Evolutionary conservation across 2,113 vertebrate species (phyloP).

Genomic region (Copsychus sechellarum): DNA sequence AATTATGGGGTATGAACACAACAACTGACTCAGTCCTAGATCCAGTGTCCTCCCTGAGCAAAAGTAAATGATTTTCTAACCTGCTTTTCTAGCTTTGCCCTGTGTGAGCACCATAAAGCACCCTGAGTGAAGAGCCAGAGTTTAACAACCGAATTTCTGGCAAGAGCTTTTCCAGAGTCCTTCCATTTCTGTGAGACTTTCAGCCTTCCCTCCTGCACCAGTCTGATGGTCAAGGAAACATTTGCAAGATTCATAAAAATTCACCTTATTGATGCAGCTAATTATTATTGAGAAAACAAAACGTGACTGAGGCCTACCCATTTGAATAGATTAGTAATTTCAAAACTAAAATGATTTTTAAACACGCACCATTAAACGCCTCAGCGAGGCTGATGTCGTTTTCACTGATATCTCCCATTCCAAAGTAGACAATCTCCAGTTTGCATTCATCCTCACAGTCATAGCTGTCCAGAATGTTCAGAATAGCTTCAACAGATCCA

Average conservation of each 20-base stretch:
- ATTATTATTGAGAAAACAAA: not conserved
- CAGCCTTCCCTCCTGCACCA: not conserved
- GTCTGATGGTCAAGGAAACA: not conserved
- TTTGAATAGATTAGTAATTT: not conserved
- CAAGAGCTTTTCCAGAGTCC: not conserved
- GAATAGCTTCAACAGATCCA: conserved; percentile 89
- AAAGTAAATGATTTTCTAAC: not conserved
- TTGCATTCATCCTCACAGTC: conserved; percentile 85
- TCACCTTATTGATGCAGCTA: not conserved
- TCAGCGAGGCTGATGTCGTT: conserved; percentile 89
- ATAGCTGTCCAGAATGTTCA: conserved; percentile 87
- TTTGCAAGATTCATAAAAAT: not conserved
- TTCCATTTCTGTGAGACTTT: not conserved
- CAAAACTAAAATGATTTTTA: not conserved
- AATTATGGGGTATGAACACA: fast-evolving
- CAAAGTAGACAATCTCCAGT: conserved; percentile 88
- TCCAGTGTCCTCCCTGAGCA: not conserved
- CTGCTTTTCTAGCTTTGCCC: not conserved
- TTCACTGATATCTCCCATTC: conserved; percentile 90
- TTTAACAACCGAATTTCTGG: not conserved
- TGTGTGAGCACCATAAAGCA: not conserved
- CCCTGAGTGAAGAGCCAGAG: not conserved
- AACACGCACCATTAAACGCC: conserved; percentile 77
- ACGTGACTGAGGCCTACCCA: not conserved
- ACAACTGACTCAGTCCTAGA: not conserved